Conservation (phyloP, 2,113 vertebrate genomes). For the Ptilorrhoa leucosticta region DNA sequence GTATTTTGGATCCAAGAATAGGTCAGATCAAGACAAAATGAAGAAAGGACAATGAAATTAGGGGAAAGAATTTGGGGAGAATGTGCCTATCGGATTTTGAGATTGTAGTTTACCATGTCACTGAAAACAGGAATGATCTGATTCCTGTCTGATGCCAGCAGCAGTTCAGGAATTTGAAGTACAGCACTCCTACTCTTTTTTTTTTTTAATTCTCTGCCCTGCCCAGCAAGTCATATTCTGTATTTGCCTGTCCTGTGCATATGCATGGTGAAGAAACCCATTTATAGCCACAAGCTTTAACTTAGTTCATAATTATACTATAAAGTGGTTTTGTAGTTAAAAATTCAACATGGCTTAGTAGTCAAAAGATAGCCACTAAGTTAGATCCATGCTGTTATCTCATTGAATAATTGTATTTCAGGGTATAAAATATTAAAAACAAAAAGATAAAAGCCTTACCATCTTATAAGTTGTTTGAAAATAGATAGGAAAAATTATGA, state of each 20-base stretch:
- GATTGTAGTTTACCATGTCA: not conserved
- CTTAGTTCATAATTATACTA: not conserved
- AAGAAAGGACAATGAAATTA: not conserved
- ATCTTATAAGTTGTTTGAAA: not conserved
- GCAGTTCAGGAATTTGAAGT: not conserved
- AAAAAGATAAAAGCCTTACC: not conserved
- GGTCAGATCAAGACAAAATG: not conserved
- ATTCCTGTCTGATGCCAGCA: not conserved
- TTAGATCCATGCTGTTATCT: not conserved
- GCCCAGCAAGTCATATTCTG: not conserved
- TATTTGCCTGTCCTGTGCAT: not conserved
- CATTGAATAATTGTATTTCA: not conserved
- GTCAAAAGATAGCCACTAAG: not conserved
- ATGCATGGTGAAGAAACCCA: not conserved
- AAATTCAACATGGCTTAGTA: not conserved
- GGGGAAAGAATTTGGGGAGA: not conserved
- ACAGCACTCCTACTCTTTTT: not conserved
- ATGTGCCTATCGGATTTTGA: not conserved
- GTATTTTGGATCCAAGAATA: not conserved
- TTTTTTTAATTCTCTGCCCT: not conserved
- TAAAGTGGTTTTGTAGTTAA: not conserved
- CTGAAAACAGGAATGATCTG: not conserved
- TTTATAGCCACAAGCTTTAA: not conserved
- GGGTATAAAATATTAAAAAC: not conserved
- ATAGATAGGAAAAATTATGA: not conserved